Base-by-base conservation (phyloP, 2,797 vertebrate species). In the Poeciliopsis presidionis region DNA sequence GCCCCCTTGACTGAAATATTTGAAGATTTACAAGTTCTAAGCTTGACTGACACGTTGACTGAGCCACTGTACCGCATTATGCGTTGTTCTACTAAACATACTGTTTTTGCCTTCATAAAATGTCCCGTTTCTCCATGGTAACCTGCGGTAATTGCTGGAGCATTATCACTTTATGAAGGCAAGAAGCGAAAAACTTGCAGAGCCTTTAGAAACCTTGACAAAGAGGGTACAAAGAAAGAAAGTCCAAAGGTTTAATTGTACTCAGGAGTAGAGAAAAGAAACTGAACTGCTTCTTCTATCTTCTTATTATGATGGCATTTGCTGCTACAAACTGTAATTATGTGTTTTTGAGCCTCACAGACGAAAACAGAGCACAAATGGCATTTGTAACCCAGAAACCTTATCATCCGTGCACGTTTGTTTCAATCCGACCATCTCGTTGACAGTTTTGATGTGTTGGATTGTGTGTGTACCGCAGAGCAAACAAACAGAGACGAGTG, bases 311-410 rank as follows among this genome's bases (percentile, higher is more conserved):
- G 88, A 79, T 91, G 88, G 80, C 80, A 84, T 91, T 86, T 88
- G 77, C 79, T 9, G 75, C 82, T 85, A 65, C 77, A 89, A 89
- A 83, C 84, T 87, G 45, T 87, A 89, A 91, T 92, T 88, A 89
- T 78, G 81, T 85, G 81, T 87, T 77, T 76, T 80, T 78, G 82
- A 79, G 61, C 28, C 74, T 85, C 78, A 72, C 33, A 8, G 55
- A 79, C 6, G 36, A 63, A 85, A 65, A 70, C 36, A 61, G 74
- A 83, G 74, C 41, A 80, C 59, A 59, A 77, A 74, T 78, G 81
- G 43, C 67, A 86, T 85, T 87, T 84, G 76, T 70, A 30, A 82
- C 63, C 51, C 70, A 78, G 69, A 78, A 73, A 80, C 63, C 80
- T 53, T 76, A 25, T 84, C 75, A 90, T 86, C 76, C 79, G 28